Percentiles rank a stretch among this genome's conserved stretches.
phyloP scores from a whole-genome alignment of 2,797 vertebrate species.

The Sebastolobus alascanus region DNA sequence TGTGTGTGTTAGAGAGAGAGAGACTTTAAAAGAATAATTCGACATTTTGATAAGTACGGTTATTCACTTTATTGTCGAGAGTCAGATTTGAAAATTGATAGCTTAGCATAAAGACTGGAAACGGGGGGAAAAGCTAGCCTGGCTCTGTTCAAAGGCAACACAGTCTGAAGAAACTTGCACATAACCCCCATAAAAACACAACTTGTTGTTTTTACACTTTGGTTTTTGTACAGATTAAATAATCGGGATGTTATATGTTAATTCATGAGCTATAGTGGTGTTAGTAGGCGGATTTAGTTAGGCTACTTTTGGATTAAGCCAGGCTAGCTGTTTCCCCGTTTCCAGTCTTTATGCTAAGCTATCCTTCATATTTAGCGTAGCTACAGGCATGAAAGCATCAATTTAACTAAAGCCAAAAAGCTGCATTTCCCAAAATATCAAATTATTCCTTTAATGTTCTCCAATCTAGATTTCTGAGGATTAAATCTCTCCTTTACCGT shows the following conservation, averaged over 20 bases:
- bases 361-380: background rate
- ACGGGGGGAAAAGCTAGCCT: background rate
- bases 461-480: constrained; percentile 22
- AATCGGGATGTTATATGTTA: background rate
- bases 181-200: background rate
- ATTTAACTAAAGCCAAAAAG: background rate
- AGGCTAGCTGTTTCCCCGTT: background rate
- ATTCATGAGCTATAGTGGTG: background rate
- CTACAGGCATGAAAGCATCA: background rate
- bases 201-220: background rate
- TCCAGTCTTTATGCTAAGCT: constrained; percentile 1
- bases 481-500: constrained; percentile 33
- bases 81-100: background rate
- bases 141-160: background rate
- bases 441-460: constrained; percentile 15
- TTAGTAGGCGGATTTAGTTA: background rate
- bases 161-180: background rate
- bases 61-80: background rate
- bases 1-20: background rate
- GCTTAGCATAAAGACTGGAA: constrained; percentile 15
- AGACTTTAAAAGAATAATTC: constrained; percentile 18
- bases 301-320: background rate
- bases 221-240: background rate
- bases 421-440: background rate
- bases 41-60: background rate